Evolutionary conservation across 1,140 invertebrate genomes (phyloP).

Genomic region (Paramacrobiotus metropolitanus): DNA sequence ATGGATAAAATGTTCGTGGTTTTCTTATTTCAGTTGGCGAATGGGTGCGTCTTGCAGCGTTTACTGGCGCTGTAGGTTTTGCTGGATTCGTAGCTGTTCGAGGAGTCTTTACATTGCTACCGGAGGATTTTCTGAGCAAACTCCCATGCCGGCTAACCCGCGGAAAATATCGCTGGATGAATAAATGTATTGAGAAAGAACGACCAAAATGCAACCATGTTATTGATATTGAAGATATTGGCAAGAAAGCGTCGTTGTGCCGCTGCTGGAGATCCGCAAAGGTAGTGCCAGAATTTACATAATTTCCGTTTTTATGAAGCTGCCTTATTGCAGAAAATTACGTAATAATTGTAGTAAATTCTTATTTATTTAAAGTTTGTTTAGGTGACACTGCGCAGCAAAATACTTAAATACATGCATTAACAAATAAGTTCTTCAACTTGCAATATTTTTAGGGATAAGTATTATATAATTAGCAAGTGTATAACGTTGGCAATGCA

Average conservation of each 20-base stretch:
- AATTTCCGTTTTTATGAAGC: background rate
- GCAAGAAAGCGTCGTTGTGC: background rate
- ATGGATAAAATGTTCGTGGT: too few species aligned
- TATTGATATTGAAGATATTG: constrained; percentile 4
- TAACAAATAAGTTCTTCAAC: background rate
- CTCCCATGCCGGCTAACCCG: background rate
- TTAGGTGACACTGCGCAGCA: background rate
- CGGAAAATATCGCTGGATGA: background rate
- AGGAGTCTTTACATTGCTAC: background rate
- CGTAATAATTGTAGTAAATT: too few species aligned
- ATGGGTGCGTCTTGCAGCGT: background rate
- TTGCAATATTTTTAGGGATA: too few species aligned
- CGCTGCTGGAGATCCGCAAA: background rate
- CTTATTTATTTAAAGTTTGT: too few species aligned
- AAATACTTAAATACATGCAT: background rate
- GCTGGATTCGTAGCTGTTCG: background rate
- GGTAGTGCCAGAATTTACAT: too few species aligned
- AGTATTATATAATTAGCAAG: too few species aligned
- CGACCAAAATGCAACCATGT: background rate
- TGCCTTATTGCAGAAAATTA: background rate
- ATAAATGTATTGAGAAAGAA: background rate
- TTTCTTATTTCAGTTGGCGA: background rate
- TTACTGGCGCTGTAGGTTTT: background rate
- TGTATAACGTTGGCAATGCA: too few species aligned
- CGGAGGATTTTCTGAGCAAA: background rate